Percentiles rank a stretch among this genome's conserved stretches.
Conservation (phyloP, 1,140 invertebrate species). For the Zaprionus inermis region DNA sequence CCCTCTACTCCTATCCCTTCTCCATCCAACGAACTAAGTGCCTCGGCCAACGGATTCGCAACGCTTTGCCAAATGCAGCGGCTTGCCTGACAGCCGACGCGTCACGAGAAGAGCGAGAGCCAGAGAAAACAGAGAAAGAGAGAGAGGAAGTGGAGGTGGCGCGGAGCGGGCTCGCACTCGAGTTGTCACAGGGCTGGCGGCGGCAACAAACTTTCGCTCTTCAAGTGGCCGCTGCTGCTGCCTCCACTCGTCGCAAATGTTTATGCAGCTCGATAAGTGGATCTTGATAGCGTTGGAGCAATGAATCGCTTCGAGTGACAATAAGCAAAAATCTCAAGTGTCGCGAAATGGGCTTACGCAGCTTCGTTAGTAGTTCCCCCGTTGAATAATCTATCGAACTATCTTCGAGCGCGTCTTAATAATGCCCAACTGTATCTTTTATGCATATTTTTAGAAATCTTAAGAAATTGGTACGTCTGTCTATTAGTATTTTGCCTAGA, state of each 20-base stretch:
- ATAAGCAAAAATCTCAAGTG: conserved; percentile 22
- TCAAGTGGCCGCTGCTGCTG: conserved; percentile 21
- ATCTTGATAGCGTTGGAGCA: conserved; percentile 17
- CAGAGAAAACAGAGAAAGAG: not conserved
- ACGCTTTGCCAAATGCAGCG: conserved; percentile 73
- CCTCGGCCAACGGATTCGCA: conserved; percentile 40
- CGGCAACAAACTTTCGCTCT: conserved; percentile 49
- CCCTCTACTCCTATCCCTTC: too few relatives aligned
- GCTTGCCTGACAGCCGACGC: conserved; percentile 42
- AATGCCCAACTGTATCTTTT: too few relatives aligned
- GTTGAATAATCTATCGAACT: conserved; percentile 1
- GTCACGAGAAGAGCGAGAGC: not conserved
- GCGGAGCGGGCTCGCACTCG: conserved; percentile 37
- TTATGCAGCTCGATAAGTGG: conserved; percentile 43
- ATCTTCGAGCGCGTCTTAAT: not conserved
- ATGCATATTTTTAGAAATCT: too few relatives aligned
- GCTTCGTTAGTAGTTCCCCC: conserved; percentile 11
- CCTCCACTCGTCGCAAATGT: conserved; percentile 19
- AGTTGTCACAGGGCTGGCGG: conserved; percentile 73
- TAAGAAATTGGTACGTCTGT: too few relatives aligned
- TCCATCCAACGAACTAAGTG: conserved; percentile 22
- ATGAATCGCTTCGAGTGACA: conserved; percentile 39
- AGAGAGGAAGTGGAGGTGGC: not conserved
- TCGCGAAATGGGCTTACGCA: conserved; percentile 6
- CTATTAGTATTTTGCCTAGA: too few relatives aligned